Conservation (phyloP, 2,113 vertebrate genomes). For the Hemichromis elongatus region DNA sequence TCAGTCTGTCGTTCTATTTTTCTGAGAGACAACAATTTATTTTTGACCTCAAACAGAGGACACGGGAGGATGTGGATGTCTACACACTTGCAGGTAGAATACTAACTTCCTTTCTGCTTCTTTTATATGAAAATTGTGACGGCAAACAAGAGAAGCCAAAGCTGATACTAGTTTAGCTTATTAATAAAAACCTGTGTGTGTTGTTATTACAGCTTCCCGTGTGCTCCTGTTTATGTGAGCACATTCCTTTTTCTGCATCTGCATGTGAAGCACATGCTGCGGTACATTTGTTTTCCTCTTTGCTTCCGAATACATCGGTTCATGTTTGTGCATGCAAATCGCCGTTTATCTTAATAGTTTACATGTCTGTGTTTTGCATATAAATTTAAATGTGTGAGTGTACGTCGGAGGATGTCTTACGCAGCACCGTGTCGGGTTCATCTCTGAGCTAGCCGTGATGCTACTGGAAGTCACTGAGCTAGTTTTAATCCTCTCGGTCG, state of each 20-base stretch:
- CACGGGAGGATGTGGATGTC: not conserved
- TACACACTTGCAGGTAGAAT: not conserved
- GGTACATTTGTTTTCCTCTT: not conserved
- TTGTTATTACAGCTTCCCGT: not conserved
- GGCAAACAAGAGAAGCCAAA: not conserved
- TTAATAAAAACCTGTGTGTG: not conserved
- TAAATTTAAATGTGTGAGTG: accelerated
- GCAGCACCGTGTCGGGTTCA: not conserved
- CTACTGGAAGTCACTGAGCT: not conserved
- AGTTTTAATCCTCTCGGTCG: not conserved
- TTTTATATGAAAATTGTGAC: not conserved
- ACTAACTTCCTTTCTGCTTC: not conserved
- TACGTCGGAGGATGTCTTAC: not conserved
- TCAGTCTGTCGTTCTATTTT: accelerated
- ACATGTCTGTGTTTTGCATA: not conserved
- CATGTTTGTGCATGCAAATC: not conserved
- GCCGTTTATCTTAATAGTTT: not conserved
- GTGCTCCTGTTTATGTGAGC: not conserved
- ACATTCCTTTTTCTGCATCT: not conserved
- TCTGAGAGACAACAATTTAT: not conserved
- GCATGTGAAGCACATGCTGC: not conserved
- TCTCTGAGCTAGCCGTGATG: not conserved
- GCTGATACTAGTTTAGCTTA: not conserved
- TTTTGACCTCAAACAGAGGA: not conserved
- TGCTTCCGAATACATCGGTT: not conserved